Percentiles rank a stretch among this genome's conserved stretches.
Conservation (phyloP, 2,113 vertebrate genomes). For the Meleagris gallopavo region DNA sequence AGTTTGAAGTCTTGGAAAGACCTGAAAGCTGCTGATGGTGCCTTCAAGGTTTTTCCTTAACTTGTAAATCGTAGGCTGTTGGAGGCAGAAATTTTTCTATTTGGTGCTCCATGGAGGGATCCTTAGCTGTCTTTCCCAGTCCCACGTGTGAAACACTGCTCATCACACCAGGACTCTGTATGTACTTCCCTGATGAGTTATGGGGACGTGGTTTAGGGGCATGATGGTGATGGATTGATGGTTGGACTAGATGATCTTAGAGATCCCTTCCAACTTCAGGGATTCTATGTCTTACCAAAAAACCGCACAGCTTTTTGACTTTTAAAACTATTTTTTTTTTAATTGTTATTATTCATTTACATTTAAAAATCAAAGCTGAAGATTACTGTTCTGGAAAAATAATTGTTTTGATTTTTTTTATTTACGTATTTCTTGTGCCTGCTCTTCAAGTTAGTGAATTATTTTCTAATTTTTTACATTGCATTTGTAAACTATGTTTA, state of each 20-base stretch:
- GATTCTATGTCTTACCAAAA: neutral
- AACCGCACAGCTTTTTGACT: rapidly evolving
- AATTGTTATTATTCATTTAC: neutral
- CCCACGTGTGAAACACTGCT: too few species aligned
- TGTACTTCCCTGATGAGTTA: too few species aligned
- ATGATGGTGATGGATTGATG: too few species aligned
- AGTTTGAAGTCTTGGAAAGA: neutral
- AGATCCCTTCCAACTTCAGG: too few species aligned
- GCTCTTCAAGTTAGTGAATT: neutral
- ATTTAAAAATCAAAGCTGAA: neutral
- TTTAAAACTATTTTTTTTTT: neutral
- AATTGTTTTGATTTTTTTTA: neutral
- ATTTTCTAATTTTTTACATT: neutral
- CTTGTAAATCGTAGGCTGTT: neutral
- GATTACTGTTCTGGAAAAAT: neutral
- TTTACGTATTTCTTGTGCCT: neutral
- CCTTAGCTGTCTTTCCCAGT: too few species aligned
- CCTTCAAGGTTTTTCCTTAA: neutral
- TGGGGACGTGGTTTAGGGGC: too few species aligned
- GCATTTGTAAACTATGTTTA: neutral
- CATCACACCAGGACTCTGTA: too few species aligned
- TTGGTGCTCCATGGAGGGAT: neutral
- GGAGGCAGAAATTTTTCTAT: neutral
- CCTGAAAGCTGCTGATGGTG: neutral
- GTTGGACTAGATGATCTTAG: too few species aligned